phyloP scores from a whole-genome alignment of 1,140 invertebrate species.

The Ericerus pela region DNA sequence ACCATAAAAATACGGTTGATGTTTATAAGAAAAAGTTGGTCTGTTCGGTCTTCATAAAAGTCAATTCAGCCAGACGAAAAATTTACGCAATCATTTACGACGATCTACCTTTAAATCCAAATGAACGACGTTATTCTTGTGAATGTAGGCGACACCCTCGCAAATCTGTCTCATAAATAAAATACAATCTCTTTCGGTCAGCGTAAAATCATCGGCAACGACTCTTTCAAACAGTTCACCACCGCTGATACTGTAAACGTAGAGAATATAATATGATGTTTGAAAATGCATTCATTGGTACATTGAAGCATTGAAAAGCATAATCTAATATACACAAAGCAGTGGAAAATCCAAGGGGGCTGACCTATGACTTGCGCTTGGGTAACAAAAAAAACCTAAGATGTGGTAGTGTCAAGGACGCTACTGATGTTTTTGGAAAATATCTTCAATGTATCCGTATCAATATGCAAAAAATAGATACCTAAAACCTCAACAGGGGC shows the following conservation, averaged over 20 bases:
- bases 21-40: not conserved
- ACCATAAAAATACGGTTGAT: conserved; percentile 21
- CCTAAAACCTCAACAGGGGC: too few species aligned
- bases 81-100: not conserved
- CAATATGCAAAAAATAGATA: too few species aligned
- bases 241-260: conserved; percentile 57
- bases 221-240: conserved; percentile 86
- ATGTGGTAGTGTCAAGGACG: too few species aligned
- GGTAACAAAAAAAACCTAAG: too few species aligned
- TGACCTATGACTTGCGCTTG: too few species aligned
- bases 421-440: too few species aligned
- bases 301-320: not conserved
- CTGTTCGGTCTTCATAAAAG: not conserved
- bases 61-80: too few species aligned
- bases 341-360: too few species aligned
- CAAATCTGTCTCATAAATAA: conserved; percentile 85
- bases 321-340: too few species aligned
- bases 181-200: conserved; percentile 79
- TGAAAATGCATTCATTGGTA: not conserved
- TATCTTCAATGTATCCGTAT: too few species aligned
- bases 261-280: not conserved
- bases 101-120: conserved; percentile 62
- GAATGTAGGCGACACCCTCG: conserved; percentile 79
- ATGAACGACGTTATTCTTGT: conserved; percentile 68
- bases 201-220: conserved; percentile 76